Percentiles rank a stretch among this genome's conserved stretches.
Evolutionary conservation across 2,888 invertebrate genomes (phyloP).

Genomic region (Scelioninae gen. 2): DNA sequence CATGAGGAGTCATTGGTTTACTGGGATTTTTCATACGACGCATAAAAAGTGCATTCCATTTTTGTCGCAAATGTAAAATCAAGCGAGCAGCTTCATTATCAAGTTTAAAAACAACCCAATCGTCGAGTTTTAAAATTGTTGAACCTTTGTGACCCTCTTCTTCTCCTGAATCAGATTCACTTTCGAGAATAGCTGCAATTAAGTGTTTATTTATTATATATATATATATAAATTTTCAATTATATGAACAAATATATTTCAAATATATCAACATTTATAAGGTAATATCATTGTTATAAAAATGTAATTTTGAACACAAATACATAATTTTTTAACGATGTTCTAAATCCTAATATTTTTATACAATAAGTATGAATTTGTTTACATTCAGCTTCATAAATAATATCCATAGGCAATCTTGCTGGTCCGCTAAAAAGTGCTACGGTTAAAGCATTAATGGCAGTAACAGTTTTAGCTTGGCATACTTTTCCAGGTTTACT

Average conservation of each 20-base stretch:
- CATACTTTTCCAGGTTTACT: slow-evolving; percentile 82
- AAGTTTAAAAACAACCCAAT: slow-evolving; percentile 84
- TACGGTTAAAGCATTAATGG: slow-evolving; percentile 88
- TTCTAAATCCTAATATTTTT: too few species aligned
- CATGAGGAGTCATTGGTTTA: slow-evolving; percentile 78
- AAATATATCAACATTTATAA: too few species aligned
- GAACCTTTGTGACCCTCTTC: slow-evolving; percentile 76
- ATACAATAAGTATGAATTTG: too few species aligned
- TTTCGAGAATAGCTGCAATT: slow-evolving; percentile 69
- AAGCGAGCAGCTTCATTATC: slow-evolving; percentile 82
- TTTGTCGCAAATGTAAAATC: slow-evolving; percentile 83
- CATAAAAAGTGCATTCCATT: slow-evolving; percentile 83
- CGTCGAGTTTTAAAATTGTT: slow-evolving; percentile 81
- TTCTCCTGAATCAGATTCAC: slow-evolving; percentile 77
- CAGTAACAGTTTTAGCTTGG: slow-evolving; percentile 86
- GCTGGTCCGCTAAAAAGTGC: slow-evolving; percentile 86
- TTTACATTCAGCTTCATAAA: slow-evolving; percentile 74
- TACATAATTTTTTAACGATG: too few species aligned
- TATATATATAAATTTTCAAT: too few species aligned
- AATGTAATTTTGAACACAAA: too few species aligned
- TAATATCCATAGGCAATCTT: slow-evolving; percentile 77
- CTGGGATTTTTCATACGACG: slow-evolving; percentile 79
- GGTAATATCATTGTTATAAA: too few species aligned
- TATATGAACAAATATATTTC: neutral
- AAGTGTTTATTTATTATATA: too few species aligned